Conservation (phyloP, 1,140 invertebrate species). For the Caenorhabditis tropicalis region DNA sequence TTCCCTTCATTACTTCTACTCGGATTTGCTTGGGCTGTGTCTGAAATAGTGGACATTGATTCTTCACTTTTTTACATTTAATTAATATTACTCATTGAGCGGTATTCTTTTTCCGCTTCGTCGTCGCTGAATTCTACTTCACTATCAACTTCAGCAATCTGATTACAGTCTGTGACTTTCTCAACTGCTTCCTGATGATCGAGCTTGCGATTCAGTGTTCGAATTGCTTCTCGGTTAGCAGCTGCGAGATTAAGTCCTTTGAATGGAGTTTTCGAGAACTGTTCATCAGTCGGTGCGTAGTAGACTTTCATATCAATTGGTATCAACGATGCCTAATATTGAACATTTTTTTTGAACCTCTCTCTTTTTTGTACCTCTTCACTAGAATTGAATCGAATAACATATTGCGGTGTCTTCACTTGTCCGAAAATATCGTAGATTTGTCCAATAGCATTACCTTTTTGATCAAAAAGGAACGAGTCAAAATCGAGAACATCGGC, state of each 20-base stretch:
- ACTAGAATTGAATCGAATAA: constrained; percentile 9
- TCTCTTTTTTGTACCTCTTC: background rate
- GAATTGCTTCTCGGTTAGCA: background rate
- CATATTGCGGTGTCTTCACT: background rate
- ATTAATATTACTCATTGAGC: background rate
- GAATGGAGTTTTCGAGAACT: constrained; percentile 28
- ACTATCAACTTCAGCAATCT: background rate
- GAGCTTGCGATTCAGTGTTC: background rate
- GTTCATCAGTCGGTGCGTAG: background rate
- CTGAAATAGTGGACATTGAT: background rate
- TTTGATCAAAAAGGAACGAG: background rate
- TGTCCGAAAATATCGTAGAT: constrained; percentile 25
- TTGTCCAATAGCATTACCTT: background rate
- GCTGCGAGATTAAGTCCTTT: constrained; percentile 19
- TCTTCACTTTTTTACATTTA: background rate
- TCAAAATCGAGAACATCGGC: constrained; percentile 8
- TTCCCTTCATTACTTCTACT: background rate
- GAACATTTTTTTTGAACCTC: background rate
- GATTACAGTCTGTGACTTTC: background rate
- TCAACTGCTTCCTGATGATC: constrained; percentile 8
- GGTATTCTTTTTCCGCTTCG: constrained; percentile 27
- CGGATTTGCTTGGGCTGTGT: background rate
- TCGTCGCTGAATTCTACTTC: constrained; percentile 24
- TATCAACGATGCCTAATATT: background rate
- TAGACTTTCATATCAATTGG: constrained; percentile 17